These are phyloP conservation scores for Podargus strigoides DNA, from an alignment of 2,797 vertebrate genomes.

Conservation along the genomic window DNA sequence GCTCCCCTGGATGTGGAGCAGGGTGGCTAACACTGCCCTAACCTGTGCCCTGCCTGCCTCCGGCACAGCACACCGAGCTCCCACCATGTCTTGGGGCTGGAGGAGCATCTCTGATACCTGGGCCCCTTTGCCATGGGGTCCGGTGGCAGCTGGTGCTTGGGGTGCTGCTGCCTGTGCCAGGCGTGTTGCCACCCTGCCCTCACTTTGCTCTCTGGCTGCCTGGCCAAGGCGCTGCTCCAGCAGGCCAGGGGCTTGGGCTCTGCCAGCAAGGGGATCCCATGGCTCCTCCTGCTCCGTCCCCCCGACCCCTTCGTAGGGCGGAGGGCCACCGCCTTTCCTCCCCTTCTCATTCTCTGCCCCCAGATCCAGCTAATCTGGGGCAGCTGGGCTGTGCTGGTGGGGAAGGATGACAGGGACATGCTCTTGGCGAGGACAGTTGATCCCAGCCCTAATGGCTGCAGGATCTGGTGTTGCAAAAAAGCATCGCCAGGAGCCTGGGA, in stretches of 20 bases:
- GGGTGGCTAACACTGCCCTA: background rate
- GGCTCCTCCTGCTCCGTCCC: background rate
- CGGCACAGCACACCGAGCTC: accelerated
- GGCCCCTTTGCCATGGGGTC: background rate
- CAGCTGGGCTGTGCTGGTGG: background rate
- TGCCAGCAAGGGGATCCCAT: background rate
- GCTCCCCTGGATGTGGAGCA: background rate
- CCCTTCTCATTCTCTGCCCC: background rate
- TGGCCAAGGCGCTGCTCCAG: background rate
- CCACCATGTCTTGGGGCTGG: accelerated
- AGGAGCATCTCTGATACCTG: background rate
- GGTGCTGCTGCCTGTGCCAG: accelerated
- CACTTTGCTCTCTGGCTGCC: background rate
- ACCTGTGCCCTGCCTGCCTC: background rate
- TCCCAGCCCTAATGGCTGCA: background rate
- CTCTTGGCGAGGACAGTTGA: background rate
- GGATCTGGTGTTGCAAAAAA: background rate
- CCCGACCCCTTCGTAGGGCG: background rate
- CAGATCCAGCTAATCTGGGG: background rate
- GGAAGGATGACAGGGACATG: background rate
- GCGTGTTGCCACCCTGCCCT: background rate
- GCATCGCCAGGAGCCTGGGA: background rate
- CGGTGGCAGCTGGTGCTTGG: accelerated
- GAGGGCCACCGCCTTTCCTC: background rate
- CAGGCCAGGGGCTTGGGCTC: background rate